phyloP scores from a whole-genome alignment of 2,888 invertebrate species.

The Anodontia alba region DNA sequence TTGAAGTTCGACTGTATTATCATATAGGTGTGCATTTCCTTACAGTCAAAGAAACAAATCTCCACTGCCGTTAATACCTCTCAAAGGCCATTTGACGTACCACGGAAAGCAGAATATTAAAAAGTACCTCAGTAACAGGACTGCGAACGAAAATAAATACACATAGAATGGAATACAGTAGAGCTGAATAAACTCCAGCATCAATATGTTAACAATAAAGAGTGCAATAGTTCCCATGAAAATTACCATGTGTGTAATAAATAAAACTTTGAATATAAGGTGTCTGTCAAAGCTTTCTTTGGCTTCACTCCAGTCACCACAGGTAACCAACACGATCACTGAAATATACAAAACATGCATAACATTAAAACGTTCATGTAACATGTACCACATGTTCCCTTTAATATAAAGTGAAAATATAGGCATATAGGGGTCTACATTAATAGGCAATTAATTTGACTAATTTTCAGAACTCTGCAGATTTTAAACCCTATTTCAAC shows the following conservation, averaged over 20 bases:
- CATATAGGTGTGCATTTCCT: no score
- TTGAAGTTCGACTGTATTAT: no score
- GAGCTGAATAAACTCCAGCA: not conserved
- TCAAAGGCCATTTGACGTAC: not conserved
- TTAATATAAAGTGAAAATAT: no score
- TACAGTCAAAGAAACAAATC: conserved; percentile 4
- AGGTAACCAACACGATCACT: not conserved
- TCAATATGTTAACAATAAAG: not conserved
- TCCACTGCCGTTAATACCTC: not conserved
- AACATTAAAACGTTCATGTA: no score
- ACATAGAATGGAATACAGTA: not conserved
- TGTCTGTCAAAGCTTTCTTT: not conserved
- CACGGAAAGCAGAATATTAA: not conserved
- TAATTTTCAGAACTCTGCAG: no score
- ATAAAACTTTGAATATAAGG: not conserved
- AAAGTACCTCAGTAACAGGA: not conserved
- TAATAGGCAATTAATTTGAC: no score
- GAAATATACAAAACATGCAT: no score
- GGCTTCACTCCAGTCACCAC: not conserved
- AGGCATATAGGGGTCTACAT: no score
- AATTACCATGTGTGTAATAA: not conserved
- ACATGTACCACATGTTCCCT: no score
- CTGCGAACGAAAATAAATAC: not conserved
- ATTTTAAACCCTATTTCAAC: no score
- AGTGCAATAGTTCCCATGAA: not conserved